Conservation (phyloP, 2,888 invertebrate species). For the Cataglyphis livida region DNA sequence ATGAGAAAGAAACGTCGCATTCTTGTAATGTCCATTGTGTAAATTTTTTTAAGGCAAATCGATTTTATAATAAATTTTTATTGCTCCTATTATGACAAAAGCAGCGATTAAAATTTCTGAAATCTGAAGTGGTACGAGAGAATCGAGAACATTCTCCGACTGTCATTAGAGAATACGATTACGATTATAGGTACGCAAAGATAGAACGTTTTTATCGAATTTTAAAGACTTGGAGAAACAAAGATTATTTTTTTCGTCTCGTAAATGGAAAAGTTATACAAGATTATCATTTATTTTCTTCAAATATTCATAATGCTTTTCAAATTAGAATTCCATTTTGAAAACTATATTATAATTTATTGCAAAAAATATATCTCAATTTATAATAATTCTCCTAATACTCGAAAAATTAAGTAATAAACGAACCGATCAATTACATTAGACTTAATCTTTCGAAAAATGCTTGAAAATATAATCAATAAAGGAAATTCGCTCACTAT, state of each 20-base stretch:
- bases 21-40: neutral
- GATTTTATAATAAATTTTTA: neutral
- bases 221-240: neutral
- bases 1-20: neutral
- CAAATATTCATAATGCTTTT: neutral
- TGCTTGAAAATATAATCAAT: neutral
- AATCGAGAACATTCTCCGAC: conserved; percentile 19
- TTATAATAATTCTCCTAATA: neutral
- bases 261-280: neutral
- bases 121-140: neutral
- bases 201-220: neutral
- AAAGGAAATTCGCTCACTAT: neutral
- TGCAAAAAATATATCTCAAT: neutral
- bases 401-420: neutral
- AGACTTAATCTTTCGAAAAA: neutral
- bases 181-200: neutral
- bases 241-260: neutral
- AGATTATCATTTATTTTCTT: neutral
- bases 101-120: conserved; percentile 33
- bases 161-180: neutral
- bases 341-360: neutral
- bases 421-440: neutral
- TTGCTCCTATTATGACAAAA: neutral
- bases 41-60: neutral
- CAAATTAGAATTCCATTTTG: neutral